These are phyloP conservation scores for Teleiodes luculella DNA, from an alignment of 2,888 invertebrate genomes.

Conservation along the genomic window DNA sequence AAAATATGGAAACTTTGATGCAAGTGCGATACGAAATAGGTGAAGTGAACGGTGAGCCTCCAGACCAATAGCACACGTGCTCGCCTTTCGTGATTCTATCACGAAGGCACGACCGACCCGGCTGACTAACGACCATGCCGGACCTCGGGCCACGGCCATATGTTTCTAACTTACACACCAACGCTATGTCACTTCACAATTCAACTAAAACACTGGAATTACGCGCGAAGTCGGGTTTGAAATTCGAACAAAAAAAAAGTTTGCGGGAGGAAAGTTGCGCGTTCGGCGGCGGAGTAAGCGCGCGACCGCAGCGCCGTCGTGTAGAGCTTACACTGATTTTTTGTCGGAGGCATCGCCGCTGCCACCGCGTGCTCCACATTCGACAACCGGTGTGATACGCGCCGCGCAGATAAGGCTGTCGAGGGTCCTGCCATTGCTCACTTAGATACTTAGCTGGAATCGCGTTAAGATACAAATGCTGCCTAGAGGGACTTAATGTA, in stretches of 20 bases:
- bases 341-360: slow-evolving; percentile 72
- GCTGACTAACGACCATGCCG: slow-evolving; percentile 38
- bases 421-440: neutral
- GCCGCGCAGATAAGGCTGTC: slow-evolving; percentile 23
- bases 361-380: slow-evolving; percentile 70
- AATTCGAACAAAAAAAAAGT: neutral
- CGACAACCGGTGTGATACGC: slow-evolving; percentile 71
- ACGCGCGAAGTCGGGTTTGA: slow-evolving; percentile 22
- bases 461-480: neutral
- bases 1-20: slow-evolving; percentile 47
- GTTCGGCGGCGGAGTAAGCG: slow-evolving; percentile 35
- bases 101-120: slow-evolving; percentile 47
- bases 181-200: slow-evolving; percentile 61
- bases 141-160: slow-evolving; percentile 68
- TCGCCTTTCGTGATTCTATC: slow-evolving; percentile 63
- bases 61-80: slow-evolving; percentile 63
- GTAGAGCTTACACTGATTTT: slow-evolving; percentile 77
- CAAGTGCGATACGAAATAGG: slow-evolving; percentile 62
- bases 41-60: slow-evolving; percentile 74
- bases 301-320: slow-evolving; percentile 65
- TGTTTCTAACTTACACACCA: slow-evolving; percentile 61
- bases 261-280: slow-evolving; percentile 29
- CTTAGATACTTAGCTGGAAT: neutral
- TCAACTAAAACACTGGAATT: slow-evolving; percentile 14
- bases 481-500: neutral